A percentile compares a stretch with the other conserved stretches of the same genome.
Evolutionary conservation across 2,888 invertebrate species (phyloP).

Genomic region (Drosophila niveifrons): DNA sequence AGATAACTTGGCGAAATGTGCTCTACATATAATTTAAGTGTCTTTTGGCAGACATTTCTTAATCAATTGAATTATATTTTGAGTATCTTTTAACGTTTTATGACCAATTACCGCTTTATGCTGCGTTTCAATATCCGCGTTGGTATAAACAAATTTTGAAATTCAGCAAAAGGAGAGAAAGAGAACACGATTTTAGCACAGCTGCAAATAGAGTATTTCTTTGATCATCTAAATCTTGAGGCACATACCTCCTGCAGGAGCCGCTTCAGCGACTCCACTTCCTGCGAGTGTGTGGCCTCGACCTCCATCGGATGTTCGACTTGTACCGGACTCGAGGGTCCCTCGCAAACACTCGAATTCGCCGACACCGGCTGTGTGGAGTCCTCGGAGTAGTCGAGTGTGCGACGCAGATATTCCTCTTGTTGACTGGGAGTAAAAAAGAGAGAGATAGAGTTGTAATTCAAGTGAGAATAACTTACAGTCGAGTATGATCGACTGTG

Average conservation of each 20-base stretch:
- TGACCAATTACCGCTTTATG: conserved; percentile 85
- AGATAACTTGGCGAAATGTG: conserved; percentile 59
- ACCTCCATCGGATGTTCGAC: conserved; percentile 86
- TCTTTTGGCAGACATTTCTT: conserved; percentile 29
- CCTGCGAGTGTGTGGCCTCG: conserved; percentile 86
- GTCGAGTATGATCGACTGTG: too few relatives aligned
- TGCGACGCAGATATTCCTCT: conserved; percentile 85
- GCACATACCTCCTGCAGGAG: conserved; percentile 91
- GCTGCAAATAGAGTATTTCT: conserved; percentile 22
- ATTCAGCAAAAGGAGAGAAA: conserved; percentile 80
- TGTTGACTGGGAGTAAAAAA: conserved; percentile 78
- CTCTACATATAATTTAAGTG: conserved; percentile 48
- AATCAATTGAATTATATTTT: conserved; percentile 32
- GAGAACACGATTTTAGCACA: conserved; percentile 72
- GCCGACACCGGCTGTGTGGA: conserved; percentile 86
- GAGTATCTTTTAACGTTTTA: conserved; percentile 47
- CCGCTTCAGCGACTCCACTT: conserved; percentile 90
- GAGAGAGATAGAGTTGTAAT: neutral
- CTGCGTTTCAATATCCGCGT: conserved; percentile 83
- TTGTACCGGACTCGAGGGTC: conserved; percentile 87
- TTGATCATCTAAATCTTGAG: neutral
- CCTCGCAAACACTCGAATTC: conserved; percentile 88
- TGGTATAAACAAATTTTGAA: conserved; percentile 69
- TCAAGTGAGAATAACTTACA: too few relatives aligned
- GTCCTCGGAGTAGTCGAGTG: conserved; percentile 85